phyloP scores from a whole-genome alignment of 2,888 invertebrate genomes.

The Polydrusus pterygomalis region DNA sequence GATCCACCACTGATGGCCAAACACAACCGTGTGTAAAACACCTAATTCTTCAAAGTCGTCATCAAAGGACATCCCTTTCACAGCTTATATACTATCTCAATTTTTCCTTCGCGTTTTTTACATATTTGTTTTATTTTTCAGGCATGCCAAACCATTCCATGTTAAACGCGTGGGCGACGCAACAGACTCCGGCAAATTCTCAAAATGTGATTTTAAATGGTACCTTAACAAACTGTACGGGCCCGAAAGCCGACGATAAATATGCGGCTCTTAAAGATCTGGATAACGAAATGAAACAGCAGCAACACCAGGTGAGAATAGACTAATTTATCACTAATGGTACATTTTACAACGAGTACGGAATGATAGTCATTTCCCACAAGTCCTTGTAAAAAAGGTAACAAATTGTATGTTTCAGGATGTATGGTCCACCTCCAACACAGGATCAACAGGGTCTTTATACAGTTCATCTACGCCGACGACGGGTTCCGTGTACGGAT shows the following conservation, averaged over 20 bases:
- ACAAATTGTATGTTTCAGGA: conserved; percentile 34
- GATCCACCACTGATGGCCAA: no score
- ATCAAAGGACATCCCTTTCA: no score
- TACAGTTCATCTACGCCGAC: conserved; percentile 70
- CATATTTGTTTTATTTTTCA: conserved; percentile 49
- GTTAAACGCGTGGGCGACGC: conserved; percentile 47
- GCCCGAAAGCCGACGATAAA: conserved; percentile 85
- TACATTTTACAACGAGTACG: no score
- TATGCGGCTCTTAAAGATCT: conserved; percentile 97
- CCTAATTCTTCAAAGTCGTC: no score
- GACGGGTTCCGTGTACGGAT: conserved; percentile 69
- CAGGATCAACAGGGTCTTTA: conserved; percentile 68
- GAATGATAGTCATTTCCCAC: background rate
- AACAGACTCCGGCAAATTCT: conserved; percentile 37
- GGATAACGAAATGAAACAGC: conserved; percentile 83
- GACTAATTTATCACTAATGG: no score
- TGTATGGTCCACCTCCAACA: conserved; percentile 63
- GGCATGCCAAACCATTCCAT: conserved; percentile 65
- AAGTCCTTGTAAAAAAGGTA: background rate
- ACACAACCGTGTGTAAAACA: no score
- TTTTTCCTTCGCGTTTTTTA: background rate
- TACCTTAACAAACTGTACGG: conserved; percentile 47
- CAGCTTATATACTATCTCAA: no score
- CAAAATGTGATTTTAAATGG: conserved; percentile 53
- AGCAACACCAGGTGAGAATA: conserved; percentile 61